These are phyloP conservation scores for Polia nebulosa DNA, from an alignment of 2,888 invertebrate species.

Conservation along the genomic window DNA sequence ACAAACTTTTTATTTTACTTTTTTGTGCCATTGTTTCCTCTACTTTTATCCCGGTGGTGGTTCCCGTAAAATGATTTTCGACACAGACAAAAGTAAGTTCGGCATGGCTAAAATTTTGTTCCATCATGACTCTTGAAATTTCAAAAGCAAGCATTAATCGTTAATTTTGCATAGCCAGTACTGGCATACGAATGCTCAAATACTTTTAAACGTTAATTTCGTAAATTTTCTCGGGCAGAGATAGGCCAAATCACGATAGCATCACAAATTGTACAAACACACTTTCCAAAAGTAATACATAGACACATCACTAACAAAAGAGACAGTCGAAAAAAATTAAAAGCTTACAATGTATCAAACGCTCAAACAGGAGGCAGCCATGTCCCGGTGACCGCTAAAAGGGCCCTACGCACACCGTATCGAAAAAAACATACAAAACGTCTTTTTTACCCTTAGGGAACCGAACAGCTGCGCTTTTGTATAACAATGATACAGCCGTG, in stretches of 20 bases:
- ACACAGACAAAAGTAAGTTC: neutral
- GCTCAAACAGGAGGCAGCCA: constrained; percentile 77
- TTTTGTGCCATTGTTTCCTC: too few species aligned
- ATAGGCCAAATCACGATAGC: neutral
- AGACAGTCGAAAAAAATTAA: constrained; percentile 59
- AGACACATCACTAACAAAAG: constrained; percentile 55
- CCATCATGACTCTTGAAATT: neutral
- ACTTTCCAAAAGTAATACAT: constrained; percentile 52
- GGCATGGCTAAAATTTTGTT: neutral
- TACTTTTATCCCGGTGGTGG: too few species aligned
- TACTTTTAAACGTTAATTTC: neutral
- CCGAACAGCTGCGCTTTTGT: constrained; percentile 89
- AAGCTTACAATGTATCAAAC: constrained; percentile 76
- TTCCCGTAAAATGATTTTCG: too few species aligned
- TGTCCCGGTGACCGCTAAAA: constrained; percentile 89
- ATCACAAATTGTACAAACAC: constrained; percentile 34
- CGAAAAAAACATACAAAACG: constrained; percentile 85
- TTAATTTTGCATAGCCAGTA: neutral
- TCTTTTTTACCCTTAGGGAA: constrained; percentile 89
- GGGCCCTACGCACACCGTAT: constrained; percentile 79
- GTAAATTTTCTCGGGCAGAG: rapidly evolving
- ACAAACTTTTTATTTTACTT: too few species aligned
- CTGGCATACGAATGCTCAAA: neutral
- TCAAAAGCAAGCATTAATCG: neutral
- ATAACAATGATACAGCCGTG: constrained; percentile 90